Evolutionary conservation across 2,888 invertebrate species (phyloP).

Genomic region (Sympetrum striolatum): DNA sequence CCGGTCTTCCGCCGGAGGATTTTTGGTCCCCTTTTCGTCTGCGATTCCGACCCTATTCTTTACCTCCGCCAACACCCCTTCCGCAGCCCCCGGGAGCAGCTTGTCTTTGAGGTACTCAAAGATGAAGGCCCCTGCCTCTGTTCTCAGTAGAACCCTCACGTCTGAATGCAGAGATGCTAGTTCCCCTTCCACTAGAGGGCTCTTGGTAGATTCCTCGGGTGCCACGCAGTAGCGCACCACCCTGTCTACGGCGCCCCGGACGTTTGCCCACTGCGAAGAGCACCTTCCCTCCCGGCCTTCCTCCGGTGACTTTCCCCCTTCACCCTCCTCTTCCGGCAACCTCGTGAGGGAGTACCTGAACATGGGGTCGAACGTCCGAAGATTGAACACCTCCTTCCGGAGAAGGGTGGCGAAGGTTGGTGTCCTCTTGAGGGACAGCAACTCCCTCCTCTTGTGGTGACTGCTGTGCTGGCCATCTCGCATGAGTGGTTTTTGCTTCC

Average conservation of each 20-base stretch:
- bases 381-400: slow-evolving; percentile 38
- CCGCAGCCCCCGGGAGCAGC: slow-evolving; percentile 45
- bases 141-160: slow-evolving; percentile 46
- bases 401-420: slow-evolving; percentile 46
- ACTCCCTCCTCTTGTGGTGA: not conserved
- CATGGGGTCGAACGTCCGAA: slow-evolving; percentile 45
- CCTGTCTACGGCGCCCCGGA: not conserved
- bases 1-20: not conserved
- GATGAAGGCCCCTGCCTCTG: slow-evolving; percentile 49
- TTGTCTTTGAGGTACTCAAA: slow-evolving; percentile 48
- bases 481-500: not conserved
- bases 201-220: not conserved
- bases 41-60: not conserved
- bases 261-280: not conserved
- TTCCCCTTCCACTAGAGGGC: slow-evolving; percentile 37
- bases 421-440: slow-evolving; percentile 40
- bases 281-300: not conserved
- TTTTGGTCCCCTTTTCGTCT: not conserved
- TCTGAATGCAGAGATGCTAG: slow-evolving; percentile 48
- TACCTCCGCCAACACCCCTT: slow-evolving; percentile 42
- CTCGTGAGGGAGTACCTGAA: slow-evolving; percentile 47
- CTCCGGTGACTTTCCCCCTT: not conserved
- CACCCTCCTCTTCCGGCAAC: slow-evolving; percentile 42
- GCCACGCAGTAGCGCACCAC: not conserved
- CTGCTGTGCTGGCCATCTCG: not conserved